Evolutionary conservation across 2,888 invertebrate genomes (phyloP).

Genomic region (Leptura quadrifasciata): DNA sequence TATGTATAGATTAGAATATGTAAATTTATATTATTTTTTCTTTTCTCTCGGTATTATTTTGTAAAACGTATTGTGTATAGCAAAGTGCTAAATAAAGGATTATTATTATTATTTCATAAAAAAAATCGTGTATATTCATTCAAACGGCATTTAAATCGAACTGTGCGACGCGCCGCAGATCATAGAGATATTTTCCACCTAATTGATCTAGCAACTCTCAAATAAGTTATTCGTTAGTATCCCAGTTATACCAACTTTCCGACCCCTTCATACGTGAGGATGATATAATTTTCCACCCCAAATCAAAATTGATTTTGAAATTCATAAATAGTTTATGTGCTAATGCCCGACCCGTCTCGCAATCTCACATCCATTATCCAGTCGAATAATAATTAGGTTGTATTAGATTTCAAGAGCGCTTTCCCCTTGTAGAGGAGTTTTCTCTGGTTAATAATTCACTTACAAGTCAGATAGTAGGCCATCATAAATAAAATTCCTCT

Average conservation of each 20-base stretch:
- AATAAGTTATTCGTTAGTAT: too few species aligned
- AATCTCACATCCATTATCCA: conserved; percentile 41
- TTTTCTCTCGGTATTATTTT: too few species aligned
- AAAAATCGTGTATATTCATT: too few species aligned
- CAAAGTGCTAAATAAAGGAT: too few species aligned
- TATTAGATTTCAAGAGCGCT: conserved; percentile 40
- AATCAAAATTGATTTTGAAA: conserved; percentile 38
- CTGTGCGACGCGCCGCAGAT: too few species aligned
- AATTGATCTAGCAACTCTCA: too few species aligned
- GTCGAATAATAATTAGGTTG: conserved; percentile 48
- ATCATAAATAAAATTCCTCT: conserved; percentile 34
- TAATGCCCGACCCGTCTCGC: conserved; percentile 22
- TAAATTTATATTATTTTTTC: too few species aligned
- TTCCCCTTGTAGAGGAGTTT: conserved; percentile 32
- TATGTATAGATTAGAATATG: too few species aligned
- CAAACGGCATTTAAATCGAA: too few species aligned
- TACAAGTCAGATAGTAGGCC: conserved; percentile 20
- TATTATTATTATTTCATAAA: too few species aligned
- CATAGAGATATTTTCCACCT: too few species aligned
- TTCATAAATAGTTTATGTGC: conserved; percentile 42
- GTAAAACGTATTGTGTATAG: too few species aligned
- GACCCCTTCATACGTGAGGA: not conserved
- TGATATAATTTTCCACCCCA: conserved; percentile 24
- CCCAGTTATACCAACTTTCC: conserved; percentile 11
- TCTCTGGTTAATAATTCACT: conserved; percentile 44